phyloP scores from a whole-genome alignment of 2,888 invertebrate genomes.

The Sepiola atlantica region DNA sequence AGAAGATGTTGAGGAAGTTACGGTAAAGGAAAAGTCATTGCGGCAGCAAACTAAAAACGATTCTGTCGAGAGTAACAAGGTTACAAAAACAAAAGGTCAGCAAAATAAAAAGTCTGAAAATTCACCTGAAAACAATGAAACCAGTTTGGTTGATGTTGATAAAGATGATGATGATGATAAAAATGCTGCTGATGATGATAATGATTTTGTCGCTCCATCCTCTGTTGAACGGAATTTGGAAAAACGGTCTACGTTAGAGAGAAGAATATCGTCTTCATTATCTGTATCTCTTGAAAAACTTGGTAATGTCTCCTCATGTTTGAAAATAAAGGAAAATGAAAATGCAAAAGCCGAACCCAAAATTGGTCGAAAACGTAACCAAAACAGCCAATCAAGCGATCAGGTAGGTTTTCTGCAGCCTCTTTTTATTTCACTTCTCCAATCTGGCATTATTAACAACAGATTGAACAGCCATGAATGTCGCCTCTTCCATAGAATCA shows the following conservation, averaged over 20 bases:
- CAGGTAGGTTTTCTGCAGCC: background rate
- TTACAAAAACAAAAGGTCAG: slow-evolving; percentile 47
- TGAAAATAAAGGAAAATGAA: background rate
- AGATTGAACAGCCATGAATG: background rate
- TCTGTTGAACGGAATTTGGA: background rate
- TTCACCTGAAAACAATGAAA: slow-evolving; percentile 1
- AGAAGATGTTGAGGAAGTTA: slow-evolving; percentile 33
- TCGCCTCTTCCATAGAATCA: too few relatives aligned
- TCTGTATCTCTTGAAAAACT: slow-evolving; percentile 61
- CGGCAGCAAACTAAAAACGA: background rate
- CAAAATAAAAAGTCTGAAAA: slow-evolving; percentile 51
- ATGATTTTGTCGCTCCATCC: background rate
- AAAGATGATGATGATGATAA: background rate
- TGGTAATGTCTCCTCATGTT: background rate
- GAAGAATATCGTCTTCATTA: slow-evolving; percentile 55
- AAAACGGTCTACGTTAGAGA: slow-evolving; percentile 39
- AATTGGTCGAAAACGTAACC: background rate
- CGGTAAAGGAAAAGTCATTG: background rate
- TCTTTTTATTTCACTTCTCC: background rate
- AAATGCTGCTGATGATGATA: background rate
- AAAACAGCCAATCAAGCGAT: slow-evolving; percentile 10
- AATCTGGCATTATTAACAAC: background rate
- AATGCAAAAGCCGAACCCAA: slow-evolving; percentile 49
- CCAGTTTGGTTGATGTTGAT: background rate
- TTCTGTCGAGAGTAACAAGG: background rate